Evolutionary conservation across 2,888 invertebrate genomes (phyloP), one percentile per base, ranked within the genome.

Genomic region (Hemistola chrysoprasaria): DNA sequence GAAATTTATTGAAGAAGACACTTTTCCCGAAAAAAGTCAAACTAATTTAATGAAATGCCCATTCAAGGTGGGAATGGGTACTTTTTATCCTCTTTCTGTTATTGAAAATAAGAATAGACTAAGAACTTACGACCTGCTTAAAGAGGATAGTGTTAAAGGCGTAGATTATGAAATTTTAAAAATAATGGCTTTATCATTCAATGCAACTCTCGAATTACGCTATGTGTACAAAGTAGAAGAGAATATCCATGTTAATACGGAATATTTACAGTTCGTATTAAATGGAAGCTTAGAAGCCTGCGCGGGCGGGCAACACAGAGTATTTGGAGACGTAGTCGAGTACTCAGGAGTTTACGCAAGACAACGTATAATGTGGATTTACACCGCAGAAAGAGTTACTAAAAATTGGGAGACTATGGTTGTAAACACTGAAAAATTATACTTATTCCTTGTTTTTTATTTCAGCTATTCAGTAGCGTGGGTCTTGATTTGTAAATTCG

Each of bases 291-390:
- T 86, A 1, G 82, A 87, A 24, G 53, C 61, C 0, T 73, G 73
- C 31, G 80, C 77, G 5, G 85, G 87, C 0, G 86, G 85, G 0
- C 49, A 78, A 0, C 82, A 78, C 21, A 66, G 76, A 40, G 48
- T 75, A 1, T 83, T 71, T 23, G 80, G 77, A 4, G 65, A 78
- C n/a, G 1, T 42, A 0, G 73, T 86, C 0, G 67, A 62, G 2
- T 87, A 85, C 45, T 82, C 84, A 1, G 85, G 85, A 0, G 40
- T 71, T 1, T 85, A 86, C 37, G 57, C 59, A 0, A 59, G 65
- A 9, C 80, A 84, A 56, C 52, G 57, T 0, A 43, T 78, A 1
- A 47, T 68, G 25, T 86, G 83, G 83, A 55, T 73, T 0, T 86
- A 84, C 30, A 47, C 65, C 3, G 74, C 64, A 0, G 64, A 78